Percentiles rank a stretch among this genome's conserved stretches.
phyloP scores from a whole-genome alignment of 1,140 invertebrate species.

The Drosophila athabasca region DNA sequence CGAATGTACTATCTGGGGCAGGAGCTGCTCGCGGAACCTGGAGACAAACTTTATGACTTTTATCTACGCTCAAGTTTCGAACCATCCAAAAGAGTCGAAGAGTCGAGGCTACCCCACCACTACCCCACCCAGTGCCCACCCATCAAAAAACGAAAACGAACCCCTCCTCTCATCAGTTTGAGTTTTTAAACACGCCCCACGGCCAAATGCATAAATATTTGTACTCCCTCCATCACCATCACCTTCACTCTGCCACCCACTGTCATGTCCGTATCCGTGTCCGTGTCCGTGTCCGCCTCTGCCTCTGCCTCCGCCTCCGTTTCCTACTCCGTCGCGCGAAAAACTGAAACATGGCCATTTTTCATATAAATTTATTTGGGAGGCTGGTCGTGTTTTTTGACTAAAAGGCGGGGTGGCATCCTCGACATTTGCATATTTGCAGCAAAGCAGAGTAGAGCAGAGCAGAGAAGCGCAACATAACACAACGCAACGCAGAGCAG shows the following conservation, averaged over 20 bases:
- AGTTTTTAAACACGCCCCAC: conserved; percentile 65
- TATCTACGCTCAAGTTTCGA: conserved; percentile 68
- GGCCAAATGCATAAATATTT: conserved; percentile 79
- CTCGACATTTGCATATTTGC: conserved; percentile 71
- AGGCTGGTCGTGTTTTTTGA: conserved; percentile 24
- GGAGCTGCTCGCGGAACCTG: conserved; percentile 1
- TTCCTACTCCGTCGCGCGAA: conserved; percentile 23
- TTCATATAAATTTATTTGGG: conserved; percentile 74
- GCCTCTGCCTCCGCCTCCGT: background rate
- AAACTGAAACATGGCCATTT: conserved; percentile 62
- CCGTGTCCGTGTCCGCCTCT: conserved; percentile 8
- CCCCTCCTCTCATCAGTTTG: conserved; percentile 46
- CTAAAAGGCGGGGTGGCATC: background rate
- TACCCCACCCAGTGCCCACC: too few relatives aligned
- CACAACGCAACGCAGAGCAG: conserved; percentile 28
- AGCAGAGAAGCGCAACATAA: background rate
- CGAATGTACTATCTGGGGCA: too few relatives aligned
- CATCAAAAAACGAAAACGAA: too few relatives aligned
- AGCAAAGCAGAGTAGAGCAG: conserved; percentile 27
- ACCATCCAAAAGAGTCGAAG: conserved; percentile 17
- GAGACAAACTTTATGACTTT: conserved; percentile 71
- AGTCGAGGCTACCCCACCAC: background rate
- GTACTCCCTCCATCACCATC: too few relatives aligned
- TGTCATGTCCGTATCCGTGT: background rate
- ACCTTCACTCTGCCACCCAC: conserved; percentile 7